Conservation (phyloP, 2,113 vertebrate genomes). For the Callithrix jacchus region DNA sequence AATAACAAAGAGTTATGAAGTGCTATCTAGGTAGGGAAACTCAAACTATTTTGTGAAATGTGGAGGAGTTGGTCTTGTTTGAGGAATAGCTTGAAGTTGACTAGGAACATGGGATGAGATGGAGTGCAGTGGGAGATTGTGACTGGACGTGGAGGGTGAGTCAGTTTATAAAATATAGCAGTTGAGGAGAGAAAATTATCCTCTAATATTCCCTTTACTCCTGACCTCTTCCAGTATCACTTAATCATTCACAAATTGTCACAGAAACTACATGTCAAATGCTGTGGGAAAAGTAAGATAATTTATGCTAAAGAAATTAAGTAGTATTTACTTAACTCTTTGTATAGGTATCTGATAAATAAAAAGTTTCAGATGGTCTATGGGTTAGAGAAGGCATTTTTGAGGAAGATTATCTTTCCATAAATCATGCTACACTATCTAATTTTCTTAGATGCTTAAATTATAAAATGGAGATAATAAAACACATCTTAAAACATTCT, state of each 20-base stretch:
- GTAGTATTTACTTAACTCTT: neutral
- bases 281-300: neutral
- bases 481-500: neutral
- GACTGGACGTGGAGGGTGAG: neutral
- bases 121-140: neutral
- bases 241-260: neutral
- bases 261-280: neutral
- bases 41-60: neutral
- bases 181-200: neutral
- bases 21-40: neutral
- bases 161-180: neutral
- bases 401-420: neutral
- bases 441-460: neutral
- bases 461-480: neutral
- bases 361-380: neutral
- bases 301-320: neutral
- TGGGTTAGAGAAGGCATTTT: neutral
- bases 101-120: neutral
- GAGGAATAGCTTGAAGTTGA: neutral
- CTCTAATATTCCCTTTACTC: neutral
- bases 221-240: neutral
- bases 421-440: neutral
- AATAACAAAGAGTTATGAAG: neutral
- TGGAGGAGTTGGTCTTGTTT: neutral
- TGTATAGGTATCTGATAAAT: neutral